A percentile compares a stretch with the other conserved stretches of the same genome.
Conservation (phyloP, 2,797 vertebrate species). For the Amphiprion clarkii region DNA sequence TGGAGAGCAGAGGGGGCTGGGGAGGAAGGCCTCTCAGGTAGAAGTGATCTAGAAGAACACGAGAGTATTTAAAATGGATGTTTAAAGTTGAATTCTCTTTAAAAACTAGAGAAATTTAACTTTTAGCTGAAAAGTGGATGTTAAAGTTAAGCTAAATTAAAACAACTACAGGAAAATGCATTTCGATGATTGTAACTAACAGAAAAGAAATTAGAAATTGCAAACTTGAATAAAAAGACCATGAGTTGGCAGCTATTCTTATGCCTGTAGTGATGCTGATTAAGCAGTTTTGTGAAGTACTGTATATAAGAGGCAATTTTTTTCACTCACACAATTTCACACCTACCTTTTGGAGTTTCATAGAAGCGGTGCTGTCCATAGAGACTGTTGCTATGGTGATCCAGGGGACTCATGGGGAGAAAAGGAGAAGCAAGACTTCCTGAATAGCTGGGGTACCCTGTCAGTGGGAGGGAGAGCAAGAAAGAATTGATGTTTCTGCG, state of each 20-base stretch:
- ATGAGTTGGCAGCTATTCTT: slow-evolving; percentile 29
- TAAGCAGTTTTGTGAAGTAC: slow-evolving; percentile 39
- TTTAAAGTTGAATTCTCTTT: background rate
- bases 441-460: slow-evolving; percentile 96
- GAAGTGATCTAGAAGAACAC: slow-evolving; percentile 90
- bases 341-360: slow-evolving; percentile 95
- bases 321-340: slow-evolving; percentile 3
- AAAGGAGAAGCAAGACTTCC: slow-evolving; percentile 97
- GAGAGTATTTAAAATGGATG: background rate
- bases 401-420: slow-evolving; percentile 97
- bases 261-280: slow-evolving; percentile 47
- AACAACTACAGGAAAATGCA: slow-evolving; percentile 3
- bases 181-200: background rate
- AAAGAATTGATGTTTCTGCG: slow-evolving; percentile 74
- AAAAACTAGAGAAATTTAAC: background rate
- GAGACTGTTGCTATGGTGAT: slow-evolving; percentile 97
- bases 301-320: slow-evolving; percentile 23
- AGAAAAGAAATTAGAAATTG: slow-evolving; percentile 10
- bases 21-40: slow-evolving; percentile 95
- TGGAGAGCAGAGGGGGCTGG: slow-evolving; percentile 91
- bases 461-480: slow-evolving; percentile 77
- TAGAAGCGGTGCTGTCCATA: slow-evolving; percentile 98
- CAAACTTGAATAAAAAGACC: slow-evolving; percentile 9
- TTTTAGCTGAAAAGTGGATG: background rate
- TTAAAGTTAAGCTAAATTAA: slow-evolving; percentile 6